Evolutionary conservation across 2,797 vertebrate genomes (phyloP).

Genomic region (Micropoecilia bifurca): DNA sequence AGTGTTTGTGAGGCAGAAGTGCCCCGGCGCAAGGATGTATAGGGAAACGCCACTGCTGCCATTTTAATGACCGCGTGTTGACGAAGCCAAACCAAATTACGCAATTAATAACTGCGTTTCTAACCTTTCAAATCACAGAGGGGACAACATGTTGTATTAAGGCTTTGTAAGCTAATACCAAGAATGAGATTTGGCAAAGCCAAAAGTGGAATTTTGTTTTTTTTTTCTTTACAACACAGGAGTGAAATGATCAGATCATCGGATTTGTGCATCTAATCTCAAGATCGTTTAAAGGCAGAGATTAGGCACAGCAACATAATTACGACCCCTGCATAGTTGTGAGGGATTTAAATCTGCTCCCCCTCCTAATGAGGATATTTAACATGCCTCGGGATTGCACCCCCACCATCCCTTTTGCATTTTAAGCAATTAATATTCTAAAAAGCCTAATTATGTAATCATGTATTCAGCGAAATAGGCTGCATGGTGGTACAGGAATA

Average conservation of each 20-base stretch:
- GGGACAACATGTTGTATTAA: slow-evolving; percentile 18
- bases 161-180: not conserved
- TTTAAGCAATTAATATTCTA: slow-evolving; percentile 68
- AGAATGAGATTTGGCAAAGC: slow-evolving; percentile 63
- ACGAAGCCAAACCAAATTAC: not conserved
- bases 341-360: slow-evolving; percentile 65
- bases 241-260: slow-evolving; percentile 75
- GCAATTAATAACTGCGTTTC: not conserved
- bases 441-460: slow-evolving; percentile 70
- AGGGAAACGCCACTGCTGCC: not conserved
- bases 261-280: slow-evolving; percentile 73
- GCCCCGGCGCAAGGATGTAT: not conserved
- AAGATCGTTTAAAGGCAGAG: slow-evolving; percentile 72
- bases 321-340: slow-evolving; percentile 68
- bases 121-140: not conserved
- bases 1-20: not conserved
- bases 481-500: slow-evolving; percentile 31
- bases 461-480: slow-evolving; percentile 49
- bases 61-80: not conserved
- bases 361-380: slow-evolving; percentile 60
- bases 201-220: slow-evolving; percentile 50
- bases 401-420: slow-evolving; percentile 33
- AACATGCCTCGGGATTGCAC: slow-evolving; percentile 51
- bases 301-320: slow-evolving; percentile 71
- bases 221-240: slow-evolving; percentile 48